Base-by-base conservation (phyloP, 2,113 vertebrate genomes). In the Henicopernis longicauda region DNA sequence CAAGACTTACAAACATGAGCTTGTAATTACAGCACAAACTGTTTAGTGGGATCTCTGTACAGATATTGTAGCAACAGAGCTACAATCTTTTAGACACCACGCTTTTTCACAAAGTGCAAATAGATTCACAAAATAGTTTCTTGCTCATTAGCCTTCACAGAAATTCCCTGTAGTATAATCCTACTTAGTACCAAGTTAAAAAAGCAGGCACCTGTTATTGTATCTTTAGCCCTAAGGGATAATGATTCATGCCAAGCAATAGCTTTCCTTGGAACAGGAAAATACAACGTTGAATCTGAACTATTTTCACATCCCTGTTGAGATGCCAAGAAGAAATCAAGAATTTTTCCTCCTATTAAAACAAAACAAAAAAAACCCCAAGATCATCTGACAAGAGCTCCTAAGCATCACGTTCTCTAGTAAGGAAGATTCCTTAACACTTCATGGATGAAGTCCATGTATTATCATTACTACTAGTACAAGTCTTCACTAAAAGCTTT, bases 391-490 rank as follows among this genome's bases (percentile, higher is more conserved):
- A 8, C 10, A 49, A 59, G 32, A 59, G 3, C 8, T 63, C 31
- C 10, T 65, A 72, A 57, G 8, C 4, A 47, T 59, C 9, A 4
- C 1, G 0, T 55, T 72, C 32, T 42, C 25, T 38, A 44, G 5
- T 3, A 59, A 55, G 25, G 27, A 90, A 62, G 16, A 81, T 50
- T 23, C 20, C 11, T 67, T 45, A 94, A 50, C 21, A 20, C 20
- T 63, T 67, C 8, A 10, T 44, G 29, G 54, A 29, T 32, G 32
- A 11, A 67, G 11, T 42, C 3, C 17, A 14, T 38, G 4, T 38
- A 29, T 38, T 74, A 49, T 29, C 5, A 3, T 45, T 54, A 42
- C 20, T 52, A 25, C 20, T 58, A n/a, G 16, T 59, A 13, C 2
- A 36, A 61, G 14, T 40, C 58, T 72, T 66, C 31, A 55, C 38